Evolutionary conservation across 2,888 invertebrate species (phyloP).

Genomic region (Helleia helle): DNA sequence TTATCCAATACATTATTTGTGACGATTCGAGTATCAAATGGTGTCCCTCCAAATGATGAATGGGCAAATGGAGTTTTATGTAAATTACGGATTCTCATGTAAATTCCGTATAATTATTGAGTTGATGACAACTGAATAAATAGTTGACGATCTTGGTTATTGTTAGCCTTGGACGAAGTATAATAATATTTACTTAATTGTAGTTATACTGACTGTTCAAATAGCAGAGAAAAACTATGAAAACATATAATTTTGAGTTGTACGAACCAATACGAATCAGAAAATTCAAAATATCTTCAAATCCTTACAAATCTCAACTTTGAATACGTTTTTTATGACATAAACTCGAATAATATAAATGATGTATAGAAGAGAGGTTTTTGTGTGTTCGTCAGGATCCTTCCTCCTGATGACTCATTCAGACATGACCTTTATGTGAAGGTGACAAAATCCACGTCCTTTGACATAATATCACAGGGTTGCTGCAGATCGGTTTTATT

Average conservation of each 20-base stretch:
- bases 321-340: too few species aligned
- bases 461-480: too few species aligned
- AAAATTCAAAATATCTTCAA: too few species aligned
- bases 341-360: too few species aligned
- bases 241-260: too few species aligned
- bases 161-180: conserved; percentile 8
- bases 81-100: conserved; percentile 61
- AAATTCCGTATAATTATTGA: conserved; percentile 56
- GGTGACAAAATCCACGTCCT: conserved; percentile 6
- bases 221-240: too few species aligned
- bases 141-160: conserved; percentile 25
- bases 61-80: conserved; percentile 59
- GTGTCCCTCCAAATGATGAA: conserved; percentile 49
- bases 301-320: too few species aligned
- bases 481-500: too few species aligned
- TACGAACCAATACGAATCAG: too few species aligned
- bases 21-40: conserved; percentile 65
- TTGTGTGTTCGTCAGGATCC: too few species aligned
- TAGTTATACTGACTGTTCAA: background rate
- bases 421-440: background rate
- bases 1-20: conserved; percentile 43
- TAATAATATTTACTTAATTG: background rate
- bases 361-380: too few species aligned
- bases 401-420: background rate
- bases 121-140: conserved; percentile 47